A percentile compares a stretch with the other conserved stretches of the same genome.
These are phyloP conservation scores for Cydia amplana DNA, from an alignment of 1,140 invertebrate species.

Conservation along the genomic window DNA sequence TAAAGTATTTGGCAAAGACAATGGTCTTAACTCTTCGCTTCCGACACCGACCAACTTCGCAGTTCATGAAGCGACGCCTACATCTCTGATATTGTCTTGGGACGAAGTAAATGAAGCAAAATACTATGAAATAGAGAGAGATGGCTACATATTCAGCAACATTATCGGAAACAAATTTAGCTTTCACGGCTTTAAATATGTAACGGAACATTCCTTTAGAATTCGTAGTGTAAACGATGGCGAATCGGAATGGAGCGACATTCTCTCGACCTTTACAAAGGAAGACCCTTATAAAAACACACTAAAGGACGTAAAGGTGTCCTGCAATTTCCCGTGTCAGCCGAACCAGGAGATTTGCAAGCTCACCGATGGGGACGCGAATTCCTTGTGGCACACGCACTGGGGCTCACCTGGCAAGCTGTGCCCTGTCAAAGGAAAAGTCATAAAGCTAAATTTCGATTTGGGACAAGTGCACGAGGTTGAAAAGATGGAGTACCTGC, in stretches of 20 bases:
- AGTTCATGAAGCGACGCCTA: slow-evolving; percentile 41
- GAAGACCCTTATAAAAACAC: slow-evolving; percentile 49
- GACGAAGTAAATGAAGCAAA: slow-evolving; percentile 38
- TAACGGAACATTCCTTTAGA: slow-evolving; percentile 54
- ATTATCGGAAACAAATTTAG: slow-evolving; percentile 47
- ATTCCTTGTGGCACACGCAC: slow-evolving; percentile 60
- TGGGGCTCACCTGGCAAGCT: slow-evolving; percentile 47
- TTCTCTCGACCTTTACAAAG: slow-evolving; percentile 43
- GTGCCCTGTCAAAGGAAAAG: slow-evolving; percentile 41
- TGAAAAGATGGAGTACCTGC: slow-evolving; percentile 56
- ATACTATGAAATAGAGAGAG: slow-evolving; percentile 68
- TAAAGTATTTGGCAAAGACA: slow-evolving; percentile 46
- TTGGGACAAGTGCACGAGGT: slow-evolving; percentile 54
- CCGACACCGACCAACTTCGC: slow-evolving; percentile 43
- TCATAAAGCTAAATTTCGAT: slow-evolving; percentile 54
- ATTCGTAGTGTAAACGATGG: slow-evolving; percentile 51
- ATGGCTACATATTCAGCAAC: slow-evolving; percentile 54
- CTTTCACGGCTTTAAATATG: slow-evolving; percentile 52
- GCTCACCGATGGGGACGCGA: slow-evolving; percentile 47
- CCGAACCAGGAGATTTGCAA: slow-evolving; percentile 54
- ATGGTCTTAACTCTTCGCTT: slow-evolving; percentile 38
- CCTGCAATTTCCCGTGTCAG: slow-evolving; percentile 60
- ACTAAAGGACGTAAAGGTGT: slow-evolving; percentile 51
- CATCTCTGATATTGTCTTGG: slow-evolving; percentile 55
- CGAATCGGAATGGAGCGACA: slow-evolving; percentile 62